These are phyloP conservation scores for Zaprionus camerounensis DNA, from an alignment of 1,140 invertebrate species.

Conservation along the genomic window DNA sequence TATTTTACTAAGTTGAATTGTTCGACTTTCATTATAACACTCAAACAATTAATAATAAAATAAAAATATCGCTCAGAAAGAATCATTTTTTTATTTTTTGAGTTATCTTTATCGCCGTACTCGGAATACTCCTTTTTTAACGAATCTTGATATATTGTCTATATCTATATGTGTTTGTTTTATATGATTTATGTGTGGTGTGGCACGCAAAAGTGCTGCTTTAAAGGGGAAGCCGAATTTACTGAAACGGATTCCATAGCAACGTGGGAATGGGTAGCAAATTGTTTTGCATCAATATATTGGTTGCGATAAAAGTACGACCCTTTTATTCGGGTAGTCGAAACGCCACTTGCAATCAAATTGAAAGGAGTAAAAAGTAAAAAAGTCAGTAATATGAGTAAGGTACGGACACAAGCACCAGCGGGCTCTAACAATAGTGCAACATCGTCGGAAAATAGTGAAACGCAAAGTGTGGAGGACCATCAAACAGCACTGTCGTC, in stretches of 20 bases:
- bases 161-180: not conserved
- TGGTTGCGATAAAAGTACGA: conserved; percentile 49
- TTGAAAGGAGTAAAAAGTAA: conserved; percentile 50
- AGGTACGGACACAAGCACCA: conserved; percentile 44
- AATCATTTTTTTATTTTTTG: not conserved
- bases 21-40: not conserved
- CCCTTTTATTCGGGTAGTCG: conserved; percentile 29
- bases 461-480: conserved; percentile 74
- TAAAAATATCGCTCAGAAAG: no score
- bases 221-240: not conserved
- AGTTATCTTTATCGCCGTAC: no score
- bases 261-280: conserved; percentile 45
- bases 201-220: not conserved
- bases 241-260: conserved; percentile 43
- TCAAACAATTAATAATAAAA: not conserved
- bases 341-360: conserved; percentile 44
- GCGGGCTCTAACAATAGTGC: conserved; percentile 69
- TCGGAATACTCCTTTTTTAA: no score
- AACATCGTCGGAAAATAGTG: conserved; percentile 78
- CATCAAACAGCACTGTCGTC: conserved; percentile 46
- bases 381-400: conserved; percentile 58
- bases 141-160: not conserved
- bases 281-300: conserved; percentile 74
- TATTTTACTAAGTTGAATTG: no score
- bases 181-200: not conserved